Base-by-base conservation (phyloP, 1,140 invertebrate species). In the Drosophila navojoa region DNA sequence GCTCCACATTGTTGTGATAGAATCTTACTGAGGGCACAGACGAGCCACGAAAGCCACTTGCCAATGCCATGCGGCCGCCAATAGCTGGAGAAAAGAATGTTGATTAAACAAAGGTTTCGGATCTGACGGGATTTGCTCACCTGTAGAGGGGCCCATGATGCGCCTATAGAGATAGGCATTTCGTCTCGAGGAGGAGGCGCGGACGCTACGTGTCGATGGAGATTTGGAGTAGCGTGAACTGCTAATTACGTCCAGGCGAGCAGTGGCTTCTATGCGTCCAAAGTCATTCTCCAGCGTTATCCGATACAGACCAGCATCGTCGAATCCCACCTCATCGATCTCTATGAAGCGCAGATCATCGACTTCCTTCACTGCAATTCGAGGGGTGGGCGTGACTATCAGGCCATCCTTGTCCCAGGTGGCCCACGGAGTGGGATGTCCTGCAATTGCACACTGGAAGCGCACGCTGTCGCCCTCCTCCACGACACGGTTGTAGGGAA, bases 401-500 rank as follows among this genome's bases (percentile, higher is more conserved):
- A 93, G 71, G 4, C 95, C 95, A 77, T 97, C 95, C 84, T 97
- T 97, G 81, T 97, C 96, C 97, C 97, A 97, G 4, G 94, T 94
- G 0, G 95, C 94, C 95, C 95, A 96, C 0, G 96, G 96, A 0
- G 94, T 92, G 0, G 96, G 96, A 76, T 96, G 93, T 1, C 96
- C 96, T 6, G 94, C 94, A 1, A 97, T 95, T 2, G 96, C 95
- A 78, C 96, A 97, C 77, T 97, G 95, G 92, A 98, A 97, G 6
- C 95, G 87, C 1, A 96, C 94, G 1, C 95, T 96, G 76, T 97
- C 96, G 7, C 97, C 96, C 92, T 97, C 96, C 86, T 97, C 96
- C 0, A 95, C 96, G 5, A 97, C 94, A 50, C 95, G 94, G 90
- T 97, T 97, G 85, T 97, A 96, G 1, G 97, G 97, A 63, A 97